Evolutionary conservation across 2,797 vertebrate species (phyloP).

Genomic region (Knipowitschia caucasica): DNA sequence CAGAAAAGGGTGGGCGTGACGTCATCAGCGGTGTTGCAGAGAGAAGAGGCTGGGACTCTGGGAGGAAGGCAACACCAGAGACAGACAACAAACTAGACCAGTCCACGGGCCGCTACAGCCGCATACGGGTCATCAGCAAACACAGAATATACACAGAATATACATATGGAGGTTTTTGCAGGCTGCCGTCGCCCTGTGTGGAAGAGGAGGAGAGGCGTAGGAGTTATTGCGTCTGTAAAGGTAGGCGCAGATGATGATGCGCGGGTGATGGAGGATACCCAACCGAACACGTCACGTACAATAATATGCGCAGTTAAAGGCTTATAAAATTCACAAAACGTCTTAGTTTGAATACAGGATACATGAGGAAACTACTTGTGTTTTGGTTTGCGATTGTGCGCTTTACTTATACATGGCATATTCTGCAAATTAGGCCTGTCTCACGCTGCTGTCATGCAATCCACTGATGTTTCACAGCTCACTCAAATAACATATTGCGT

Average conservation of each 20-base stretch:
- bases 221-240: not conserved
- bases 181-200: not conserved
- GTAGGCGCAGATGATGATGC: not conserved
- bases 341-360: not conserved
- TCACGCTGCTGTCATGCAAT: too few species aligned
- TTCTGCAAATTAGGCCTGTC: too few species aligned
- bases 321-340: not conserved
- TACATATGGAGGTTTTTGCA: too few species aligned
- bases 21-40: slow-evolving; percentile 48
- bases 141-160: not conserved
- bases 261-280: not conserved
- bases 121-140: not conserved
- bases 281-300: not conserved
- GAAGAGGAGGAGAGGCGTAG: not conserved
- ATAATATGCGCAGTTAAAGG: not conserved
- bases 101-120: not conserved
- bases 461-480: too few species aligned
- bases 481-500: not conserved
- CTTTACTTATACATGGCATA: too few species aligned
- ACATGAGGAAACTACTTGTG: too few species aligned
- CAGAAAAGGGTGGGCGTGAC: slow-evolving; percentile 47
- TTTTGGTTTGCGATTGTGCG: too few species aligned
- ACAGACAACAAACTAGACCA: slow-evolving; percentile 5
- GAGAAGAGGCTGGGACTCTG: slow-evolving; percentile 46
- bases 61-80: too few species aligned